Conservation (phyloP, 2,113 vertebrate species). For the Scopus umbretta region DNA sequence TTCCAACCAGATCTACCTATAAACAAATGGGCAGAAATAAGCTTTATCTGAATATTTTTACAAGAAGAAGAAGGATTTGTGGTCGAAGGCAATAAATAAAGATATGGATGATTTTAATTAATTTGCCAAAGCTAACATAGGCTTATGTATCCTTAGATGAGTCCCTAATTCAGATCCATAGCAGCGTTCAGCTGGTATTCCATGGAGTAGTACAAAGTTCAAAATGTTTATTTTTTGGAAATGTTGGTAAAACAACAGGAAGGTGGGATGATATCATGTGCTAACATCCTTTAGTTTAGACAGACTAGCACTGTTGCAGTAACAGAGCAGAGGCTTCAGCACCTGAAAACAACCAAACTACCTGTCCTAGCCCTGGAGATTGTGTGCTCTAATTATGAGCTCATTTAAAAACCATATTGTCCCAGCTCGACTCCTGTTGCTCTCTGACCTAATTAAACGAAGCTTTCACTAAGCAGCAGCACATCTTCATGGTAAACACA, state of each 20-base stretch:
- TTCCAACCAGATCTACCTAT: not conserved
- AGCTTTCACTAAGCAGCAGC: not conserved
- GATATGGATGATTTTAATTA: not conserved
- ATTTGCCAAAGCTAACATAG: not conserved
- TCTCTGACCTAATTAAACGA: slow-evolving; percentile 2
- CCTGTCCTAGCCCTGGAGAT: not conserved
- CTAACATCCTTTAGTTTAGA: not conserved
- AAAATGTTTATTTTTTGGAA: not conserved
- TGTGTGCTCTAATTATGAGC: not conserved
- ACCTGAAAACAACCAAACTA: not conserved
- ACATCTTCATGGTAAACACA: not conserved
- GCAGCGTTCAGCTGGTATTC: not conserved
- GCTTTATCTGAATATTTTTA: not conserved
- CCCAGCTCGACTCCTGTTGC: not conserved
- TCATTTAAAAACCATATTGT: not conserved
- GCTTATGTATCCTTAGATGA: not conserved
- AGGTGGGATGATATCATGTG: not conserved
- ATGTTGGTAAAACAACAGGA: not conserved
- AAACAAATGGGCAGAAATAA: not conserved
- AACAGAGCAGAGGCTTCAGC: not conserved
- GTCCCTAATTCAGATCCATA: not conserved
- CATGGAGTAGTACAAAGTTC: not conserved
- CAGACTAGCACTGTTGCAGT: not conserved
- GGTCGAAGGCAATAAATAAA: not conserved
- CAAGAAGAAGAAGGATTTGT: not conserved